Evolutionary conservation across 2,888 invertebrate genomes (phyloP).

Genomic region (Napeogenes sylphis): DNA sequence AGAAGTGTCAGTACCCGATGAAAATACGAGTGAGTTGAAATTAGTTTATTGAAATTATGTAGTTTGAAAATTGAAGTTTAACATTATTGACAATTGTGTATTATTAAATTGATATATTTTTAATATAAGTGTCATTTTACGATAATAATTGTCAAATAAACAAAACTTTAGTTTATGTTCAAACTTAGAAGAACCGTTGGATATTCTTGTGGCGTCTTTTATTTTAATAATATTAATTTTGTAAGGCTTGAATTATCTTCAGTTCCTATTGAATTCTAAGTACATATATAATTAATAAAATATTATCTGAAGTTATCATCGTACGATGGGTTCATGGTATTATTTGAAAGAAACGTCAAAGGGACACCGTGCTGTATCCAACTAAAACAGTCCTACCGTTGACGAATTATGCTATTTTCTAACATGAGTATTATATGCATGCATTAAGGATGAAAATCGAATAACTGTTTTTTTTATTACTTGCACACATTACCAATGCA

Average conservation of each 20-base stretch:
- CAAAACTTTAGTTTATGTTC: too few relatives aligned
- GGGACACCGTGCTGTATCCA: conserved; percentile 52
- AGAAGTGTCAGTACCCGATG: conserved; percentile 42
- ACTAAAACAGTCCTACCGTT: conserved; percentile 56
- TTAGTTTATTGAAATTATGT: conserved; percentile 10
- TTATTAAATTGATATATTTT: too few relatives aligned
- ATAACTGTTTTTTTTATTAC: conserved; percentile 25
- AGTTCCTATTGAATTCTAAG: too few relatives aligned
- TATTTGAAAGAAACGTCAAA: conserved; percentile 70
- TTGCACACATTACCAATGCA: conserved; percentile 65
- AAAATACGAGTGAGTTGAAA: conserved; percentile 41
- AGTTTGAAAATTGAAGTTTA: too few relatives aligned
- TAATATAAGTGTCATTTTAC: too few relatives aligned
- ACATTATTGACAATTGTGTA: too few relatives aligned
- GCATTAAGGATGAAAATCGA: conserved; percentile 36
- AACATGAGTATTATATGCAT: conserved; percentile 44
- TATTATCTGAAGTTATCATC: background rate
- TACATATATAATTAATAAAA: too few relatives aligned
- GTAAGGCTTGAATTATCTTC: too few relatives aligned
- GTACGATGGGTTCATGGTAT: conserved; percentile 45
- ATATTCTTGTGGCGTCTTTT: too few relatives aligned
- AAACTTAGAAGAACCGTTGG: too few relatives aligned
- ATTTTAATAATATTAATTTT: too few relatives aligned
- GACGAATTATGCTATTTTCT: conserved; percentile 29
- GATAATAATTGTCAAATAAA: too few relatives aligned